Evolutionary conservation across 1,140 invertebrate species (phyloP).

Genomic region (Diprion similis): DNA sequence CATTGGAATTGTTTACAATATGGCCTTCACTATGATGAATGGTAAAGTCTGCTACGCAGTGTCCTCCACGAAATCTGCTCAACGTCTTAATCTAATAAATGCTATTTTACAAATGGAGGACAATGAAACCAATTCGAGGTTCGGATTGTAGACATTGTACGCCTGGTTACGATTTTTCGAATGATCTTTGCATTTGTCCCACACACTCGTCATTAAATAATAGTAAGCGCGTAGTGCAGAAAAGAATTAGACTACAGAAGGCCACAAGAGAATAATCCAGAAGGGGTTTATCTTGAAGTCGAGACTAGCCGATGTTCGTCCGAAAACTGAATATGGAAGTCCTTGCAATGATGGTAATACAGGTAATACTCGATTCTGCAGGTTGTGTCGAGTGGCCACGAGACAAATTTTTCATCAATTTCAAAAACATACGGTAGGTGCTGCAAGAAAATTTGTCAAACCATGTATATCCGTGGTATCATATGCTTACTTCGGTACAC

Average conservation of each 20-base stretch:
- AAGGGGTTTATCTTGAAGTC: constrained; percentile 31
- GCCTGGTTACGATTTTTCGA: constrained; percentile 44
- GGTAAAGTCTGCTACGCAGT: constrained; percentile 53
- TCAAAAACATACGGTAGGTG: too few relatives aligned
- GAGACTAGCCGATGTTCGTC: constrained; percentile 25
- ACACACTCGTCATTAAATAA: constrained; percentile 33
- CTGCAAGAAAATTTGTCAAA: too few relatives aligned
- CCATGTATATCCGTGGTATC: too few relatives aligned
- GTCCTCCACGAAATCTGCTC: too few relatives aligned
- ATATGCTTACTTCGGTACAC: too few relatives aligned
- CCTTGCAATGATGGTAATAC: too few relatives aligned
- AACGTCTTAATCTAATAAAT: constrained; percentile 45
- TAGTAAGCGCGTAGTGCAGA: constrained; percentile 22
- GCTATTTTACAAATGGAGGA: constrained; percentile 13
- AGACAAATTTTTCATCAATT: too few relatives aligned
- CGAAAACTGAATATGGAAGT: constrained; percentile 16
- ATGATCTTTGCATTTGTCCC: constrained; percentile 38
- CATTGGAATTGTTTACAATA: constrained; percentile 35
- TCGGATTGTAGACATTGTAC: constrained; percentile 46
- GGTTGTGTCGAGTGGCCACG: too few relatives aligned
- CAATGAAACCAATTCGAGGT: constrained; percentile 25
- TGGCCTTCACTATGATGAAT: constrained; percentile 51
- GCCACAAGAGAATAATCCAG: constrained; percentile 44
- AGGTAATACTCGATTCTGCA: too few relatives aligned
- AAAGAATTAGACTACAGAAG: constrained; percentile 27